Evolutionary conservation across 1,140 invertebrate species (phyloP).

Genomic region (Drosophila yakuba): DNA sequence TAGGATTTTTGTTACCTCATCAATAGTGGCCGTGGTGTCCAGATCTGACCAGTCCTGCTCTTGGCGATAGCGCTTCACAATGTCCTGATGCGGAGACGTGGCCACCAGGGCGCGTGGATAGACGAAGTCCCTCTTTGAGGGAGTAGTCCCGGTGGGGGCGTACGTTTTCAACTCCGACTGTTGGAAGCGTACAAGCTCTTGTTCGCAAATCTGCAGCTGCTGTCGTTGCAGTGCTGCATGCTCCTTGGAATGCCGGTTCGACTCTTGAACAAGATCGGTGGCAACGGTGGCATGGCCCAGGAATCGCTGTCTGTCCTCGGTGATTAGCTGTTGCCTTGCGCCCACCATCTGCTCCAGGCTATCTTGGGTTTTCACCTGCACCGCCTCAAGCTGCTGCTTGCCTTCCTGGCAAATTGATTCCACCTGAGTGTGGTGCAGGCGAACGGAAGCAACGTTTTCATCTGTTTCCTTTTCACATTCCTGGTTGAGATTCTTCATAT

Average conservation of each 20-base stretch:
- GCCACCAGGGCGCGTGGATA: conserved; percentile 87
- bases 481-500: conserved; percentile 54
- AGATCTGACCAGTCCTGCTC: conserved; percentile 82
- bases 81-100: conserved; percentile 89
- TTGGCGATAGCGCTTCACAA: conserved; percentile 87
- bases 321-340: conserved; percentile 34
- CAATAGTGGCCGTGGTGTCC: conserved; percentile 77
- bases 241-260: conserved; percentile 42
- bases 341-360: conserved; percentile 10
- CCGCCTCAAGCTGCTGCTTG: conserved; percentile 22
- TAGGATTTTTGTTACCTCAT: conserved; percentile 46
- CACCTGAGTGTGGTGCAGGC: conserved; percentile 29
- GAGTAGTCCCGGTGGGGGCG: conserved; percentile 86
- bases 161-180: conserved; percentile 85
- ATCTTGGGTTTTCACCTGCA: conserved; percentile 25
- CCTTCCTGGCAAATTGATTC: conserved; percentile 26
- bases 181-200: conserved; percentile 76
- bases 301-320: conserved; percentile 30
- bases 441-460: conserved; percentile 15
- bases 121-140: conserved; percentile 86
- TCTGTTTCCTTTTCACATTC: conserved; percentile 43
- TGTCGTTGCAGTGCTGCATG: conserved; percentile 52
- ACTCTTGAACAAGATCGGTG: conserved; percentile 27
- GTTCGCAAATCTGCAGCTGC: conserved; percentile 59
- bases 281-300: conserved; percentile 35